A percentile compares a stretch with the other conserved stretches of the same genome.
Evolutionary conservation across 1,140 invertebrate species (phyloP).

Genomic region (Camponotus vicinus): DNA sequence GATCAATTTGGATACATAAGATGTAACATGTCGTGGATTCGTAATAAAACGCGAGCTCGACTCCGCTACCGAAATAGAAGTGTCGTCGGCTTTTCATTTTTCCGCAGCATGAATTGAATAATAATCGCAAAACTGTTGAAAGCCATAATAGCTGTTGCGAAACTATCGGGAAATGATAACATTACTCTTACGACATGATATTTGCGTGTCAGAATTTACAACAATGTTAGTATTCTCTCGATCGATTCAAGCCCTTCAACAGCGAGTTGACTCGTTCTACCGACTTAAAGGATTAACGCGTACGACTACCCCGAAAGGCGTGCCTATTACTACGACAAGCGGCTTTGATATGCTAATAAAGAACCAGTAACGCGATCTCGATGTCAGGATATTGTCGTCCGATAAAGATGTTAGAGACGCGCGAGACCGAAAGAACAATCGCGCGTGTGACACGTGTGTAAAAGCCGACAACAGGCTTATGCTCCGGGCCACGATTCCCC

Average conservation of each 20-base stretch:
- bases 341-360: constrained; percentile 65
- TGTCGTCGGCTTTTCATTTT: background rate
- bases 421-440: constrained; percentile 20
- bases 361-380: constrained; percentile 59
- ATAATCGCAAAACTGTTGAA: background rate
- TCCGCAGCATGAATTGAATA: background rate
- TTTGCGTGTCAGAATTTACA: background rate
- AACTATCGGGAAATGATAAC: background rate
- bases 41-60: background rate
- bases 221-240: constrained; percentile 2
- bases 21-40: constrained; percentile 1
- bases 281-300: constrained; percentile 44
- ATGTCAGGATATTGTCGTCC: constrained; percentile 50
- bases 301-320: constrained; percentile 19
- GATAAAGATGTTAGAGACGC: constrained; percentile 49
- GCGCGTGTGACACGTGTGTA: constrained; percentile 32
- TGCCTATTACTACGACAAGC: constrained; percentile 30
- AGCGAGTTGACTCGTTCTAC: constrained; percentile 26
- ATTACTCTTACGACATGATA: too few species aligned
- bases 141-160: background rate
- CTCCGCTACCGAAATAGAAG: background rate
- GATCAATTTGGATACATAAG: constrained; percentile 19
- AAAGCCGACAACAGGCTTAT: constrained; percentile 47
- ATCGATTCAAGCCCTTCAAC: constrained; percentile 8
- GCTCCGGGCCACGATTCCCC: constrained; percentile 33